Evolutionary conservation across 2,113 vertebrate genomes (phyloP), one percentile per base, ranked within the genome.

Genomic region (Antigone vipio): DNA sequence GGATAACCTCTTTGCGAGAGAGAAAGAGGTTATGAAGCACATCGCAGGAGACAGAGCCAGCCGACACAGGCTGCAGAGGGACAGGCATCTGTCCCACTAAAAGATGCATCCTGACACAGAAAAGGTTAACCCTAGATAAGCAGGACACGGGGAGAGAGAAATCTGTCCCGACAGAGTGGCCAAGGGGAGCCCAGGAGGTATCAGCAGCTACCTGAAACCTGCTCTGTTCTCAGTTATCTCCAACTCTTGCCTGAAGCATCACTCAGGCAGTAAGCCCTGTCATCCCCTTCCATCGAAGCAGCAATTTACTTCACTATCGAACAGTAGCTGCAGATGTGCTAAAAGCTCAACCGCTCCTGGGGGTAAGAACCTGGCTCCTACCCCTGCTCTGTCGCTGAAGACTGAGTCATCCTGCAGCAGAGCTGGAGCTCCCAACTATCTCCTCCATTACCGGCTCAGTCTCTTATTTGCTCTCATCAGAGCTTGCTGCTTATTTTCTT

Each of bases 321-420:
- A 50, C 55, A 55, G 59, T 8, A 84, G 72, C 64, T 95, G 89
- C 72, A 91, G 79, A 92, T 49, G 55, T 73, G 63, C 47, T 88
- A 80, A 80, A 95, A 83, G 58, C 75, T 82, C 81, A 91, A 9
- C 56, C 42, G 10, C 69, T 82, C 62, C 50, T 75, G 29, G 60
- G 69, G 69, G 89, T 18, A 84, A 73, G 73, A 94, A 92, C 53
- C 81, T 62, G 87, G 87, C 49, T 91, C 49, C 94, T 87, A 71
- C 66, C 76, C 77, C 64, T 87, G 66, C 73, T 82, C 89, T 44
- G 55, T 11, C 8, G 5, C 77, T 76, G 88, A 78, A 44, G 69
- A 84, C 89, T 78, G 76, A 95, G 81, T 93, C 89, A 89, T 95
- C 91, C 89, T 91, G 91, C 91, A 95, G 95, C 91, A 93, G 60